Conservation (phyloP, 2,113 vertebrate genomes). For the Patagioenas fasciata region DNA sequence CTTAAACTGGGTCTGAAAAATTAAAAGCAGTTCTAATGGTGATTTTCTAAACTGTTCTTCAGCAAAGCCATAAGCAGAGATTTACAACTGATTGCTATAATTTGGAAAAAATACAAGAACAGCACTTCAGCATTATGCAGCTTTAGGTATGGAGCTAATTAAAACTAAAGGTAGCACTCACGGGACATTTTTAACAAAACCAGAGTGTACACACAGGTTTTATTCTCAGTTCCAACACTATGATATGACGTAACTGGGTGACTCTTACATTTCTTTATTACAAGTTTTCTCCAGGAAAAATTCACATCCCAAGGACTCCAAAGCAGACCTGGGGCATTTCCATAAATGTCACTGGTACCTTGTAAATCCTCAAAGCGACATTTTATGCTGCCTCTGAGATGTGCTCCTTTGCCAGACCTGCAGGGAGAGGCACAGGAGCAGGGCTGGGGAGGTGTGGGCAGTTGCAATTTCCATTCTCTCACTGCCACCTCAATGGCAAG, state of each 20-base stretch:
- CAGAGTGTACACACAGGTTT: background rate
- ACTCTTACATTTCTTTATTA: background rate
- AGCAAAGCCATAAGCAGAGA: constrained; percentile 8
- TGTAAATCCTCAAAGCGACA: constrained; percentile 9
- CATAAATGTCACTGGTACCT: background rate
- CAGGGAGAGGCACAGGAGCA: background rate
- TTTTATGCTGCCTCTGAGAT: background rate
- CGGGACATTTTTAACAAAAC: background rate
- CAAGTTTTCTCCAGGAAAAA: background rate
- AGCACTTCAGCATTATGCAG: background rate
- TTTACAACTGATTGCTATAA: background rate
- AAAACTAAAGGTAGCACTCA: background rate
- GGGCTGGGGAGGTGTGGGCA: background rate
- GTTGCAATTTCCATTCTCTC: background rate
- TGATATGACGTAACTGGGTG: background rate
- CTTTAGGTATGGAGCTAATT: background rate
- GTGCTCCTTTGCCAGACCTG: background rate
- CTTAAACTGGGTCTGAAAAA: background rate
- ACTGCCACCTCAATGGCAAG: background rate
- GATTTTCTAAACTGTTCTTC: background rate
- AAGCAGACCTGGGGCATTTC: background rate
- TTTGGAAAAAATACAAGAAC: constrained; percentile 8
- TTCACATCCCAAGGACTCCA: background rate
- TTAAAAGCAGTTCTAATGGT: background rate
- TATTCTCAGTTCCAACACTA: background rate